A percentile compares a stretch with the other conserved stretches of the same genome.
phyloP scores from a whole-genome alignment of 2,113 vertebrate species.

The Axis porcinus region DNA sequence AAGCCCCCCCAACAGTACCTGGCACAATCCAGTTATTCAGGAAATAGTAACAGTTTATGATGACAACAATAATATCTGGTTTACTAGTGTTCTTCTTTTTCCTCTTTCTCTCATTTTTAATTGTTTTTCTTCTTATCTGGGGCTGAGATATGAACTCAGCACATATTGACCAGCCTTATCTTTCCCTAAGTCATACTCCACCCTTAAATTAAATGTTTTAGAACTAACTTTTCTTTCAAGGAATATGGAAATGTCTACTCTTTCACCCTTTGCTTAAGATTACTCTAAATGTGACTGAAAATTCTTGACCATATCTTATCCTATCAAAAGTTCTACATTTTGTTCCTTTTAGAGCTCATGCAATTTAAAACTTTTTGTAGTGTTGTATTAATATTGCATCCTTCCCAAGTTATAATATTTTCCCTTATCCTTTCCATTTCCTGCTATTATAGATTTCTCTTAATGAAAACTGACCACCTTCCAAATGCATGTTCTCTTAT shows the following conservation, averaged over 20 bases:
- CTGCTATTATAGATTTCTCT: neutral
- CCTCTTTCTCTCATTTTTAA: neutral
- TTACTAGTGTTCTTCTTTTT: neutral
- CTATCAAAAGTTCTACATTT: neutral
- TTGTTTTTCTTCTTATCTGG: neutral
- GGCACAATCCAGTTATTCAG: neutral
- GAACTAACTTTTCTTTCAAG: neutral
- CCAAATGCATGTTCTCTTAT: conserved; percentile 29
- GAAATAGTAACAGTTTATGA: neutral
- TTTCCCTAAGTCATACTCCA: neutral
- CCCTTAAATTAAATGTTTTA: neutral
- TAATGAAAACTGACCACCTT: conserved; percentile 15
- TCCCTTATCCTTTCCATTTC: neutral
- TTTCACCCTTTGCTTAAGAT: neutral
- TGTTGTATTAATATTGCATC: neutral
- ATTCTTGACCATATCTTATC: neutral
- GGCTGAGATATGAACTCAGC: neutral
- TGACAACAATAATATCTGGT: neutral
- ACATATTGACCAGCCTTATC: neutral
- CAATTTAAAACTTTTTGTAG: neutral
- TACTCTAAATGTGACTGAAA: neutral
- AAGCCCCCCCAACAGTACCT: neutral
- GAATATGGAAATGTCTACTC: neutral
- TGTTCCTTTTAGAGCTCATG: neutral
- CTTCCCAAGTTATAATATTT: neutral